A percentile compares a stretch with the other conserved stretches of the same genome.
Conservation (phyloP, 2,888 invertebrate genomes). For the Agonopterix subpropinquella region DNA sequence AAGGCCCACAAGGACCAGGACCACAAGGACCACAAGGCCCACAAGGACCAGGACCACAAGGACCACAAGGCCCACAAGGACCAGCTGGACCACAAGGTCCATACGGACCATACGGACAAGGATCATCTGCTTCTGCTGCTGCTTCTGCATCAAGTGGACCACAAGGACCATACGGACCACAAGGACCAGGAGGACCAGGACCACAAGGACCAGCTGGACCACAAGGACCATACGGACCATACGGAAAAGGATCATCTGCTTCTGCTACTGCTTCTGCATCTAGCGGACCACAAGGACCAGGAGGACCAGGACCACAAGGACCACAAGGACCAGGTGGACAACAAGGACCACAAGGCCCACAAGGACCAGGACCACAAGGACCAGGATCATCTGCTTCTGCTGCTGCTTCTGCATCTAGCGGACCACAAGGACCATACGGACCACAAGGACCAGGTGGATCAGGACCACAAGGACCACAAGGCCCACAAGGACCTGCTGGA, state of each 20-base stretch:
- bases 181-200: too few species aligned
- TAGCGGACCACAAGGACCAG: constrained; percentile 5
- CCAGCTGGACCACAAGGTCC: too few species aligned
- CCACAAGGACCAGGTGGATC: neutral
- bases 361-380: constrained; percentile 6
- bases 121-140: constrained; percentile 1
- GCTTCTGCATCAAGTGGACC: constrained; percentile 4
- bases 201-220: too few species aligned
- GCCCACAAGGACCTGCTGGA: too few species aligned
- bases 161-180: constrained; percentile 3
- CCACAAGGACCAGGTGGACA: neutral
- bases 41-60: too few species aligned
- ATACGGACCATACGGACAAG: neutral
- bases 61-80: constrained; percentile 3
- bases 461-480: neutral
- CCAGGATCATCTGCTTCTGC: neutral
- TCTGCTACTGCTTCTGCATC: neutral
- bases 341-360: constrained; percentile 1
- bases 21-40: too few species aligned
- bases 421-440: neutral
- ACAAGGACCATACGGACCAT: neutral
- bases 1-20: too few species aligned
- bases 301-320: constrained; percentile 5
- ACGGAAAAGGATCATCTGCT: neutral
- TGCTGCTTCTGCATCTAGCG: neutral